phyloP scores from a whole-genome alignment of 2,888 invertebrate genomes.

The Cylindroiulus punctatus region DNA sequence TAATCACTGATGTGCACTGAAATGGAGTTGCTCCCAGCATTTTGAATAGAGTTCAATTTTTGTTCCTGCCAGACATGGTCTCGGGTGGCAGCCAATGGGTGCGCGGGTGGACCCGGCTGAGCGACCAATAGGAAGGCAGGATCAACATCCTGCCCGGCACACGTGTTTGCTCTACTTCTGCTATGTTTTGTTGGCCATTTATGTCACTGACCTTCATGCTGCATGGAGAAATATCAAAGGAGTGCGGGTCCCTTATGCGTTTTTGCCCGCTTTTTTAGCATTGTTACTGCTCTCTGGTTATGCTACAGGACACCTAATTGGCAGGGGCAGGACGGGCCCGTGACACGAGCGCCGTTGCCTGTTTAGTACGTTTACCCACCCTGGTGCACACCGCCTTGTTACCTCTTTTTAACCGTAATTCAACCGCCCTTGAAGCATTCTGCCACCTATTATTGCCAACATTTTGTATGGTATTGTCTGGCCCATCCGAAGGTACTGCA shows the following conservation, averaged over 20 bases:
- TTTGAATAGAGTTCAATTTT: conserved; percentile 42
- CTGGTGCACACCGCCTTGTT: not conserved
- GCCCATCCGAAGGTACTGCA: too few relatives aligned
- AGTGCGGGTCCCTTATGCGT: conserved; percentile 40
- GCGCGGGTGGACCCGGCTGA: not conserved
- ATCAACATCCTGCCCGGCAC: conserved; percentile 27
- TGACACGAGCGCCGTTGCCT: conserved; percentile 25
- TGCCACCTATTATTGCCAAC: not conserved
- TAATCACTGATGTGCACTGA: conserved; percentile 33
- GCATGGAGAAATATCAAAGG: conserved; percentile 49
- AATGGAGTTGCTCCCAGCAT: not conserved
- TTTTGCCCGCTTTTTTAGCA: not conserved
- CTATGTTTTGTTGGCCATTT: conserved; percentile 51
- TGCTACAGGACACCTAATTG: conserved; percentile 15
- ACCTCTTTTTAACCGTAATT: not conserved
- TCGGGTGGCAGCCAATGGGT: conserved; percentile 6
- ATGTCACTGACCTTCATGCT: conserved; percentile 55
- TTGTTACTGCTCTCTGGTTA: not conserved
- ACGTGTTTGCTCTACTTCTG: conserved; percentile 49
- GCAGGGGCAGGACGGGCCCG: conserved; percentile 42
- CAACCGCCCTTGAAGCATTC: conserved; percentile 13
- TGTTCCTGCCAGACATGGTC: conserved; percentile 8
- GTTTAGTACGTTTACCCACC: not conserved
- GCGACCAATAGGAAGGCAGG: not conserved
- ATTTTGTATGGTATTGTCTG: not conserved